phyloP scores from a whole-genome alignment of 2,888 invertebrate species.

The Hirtodrosophila confusa region DNA sequence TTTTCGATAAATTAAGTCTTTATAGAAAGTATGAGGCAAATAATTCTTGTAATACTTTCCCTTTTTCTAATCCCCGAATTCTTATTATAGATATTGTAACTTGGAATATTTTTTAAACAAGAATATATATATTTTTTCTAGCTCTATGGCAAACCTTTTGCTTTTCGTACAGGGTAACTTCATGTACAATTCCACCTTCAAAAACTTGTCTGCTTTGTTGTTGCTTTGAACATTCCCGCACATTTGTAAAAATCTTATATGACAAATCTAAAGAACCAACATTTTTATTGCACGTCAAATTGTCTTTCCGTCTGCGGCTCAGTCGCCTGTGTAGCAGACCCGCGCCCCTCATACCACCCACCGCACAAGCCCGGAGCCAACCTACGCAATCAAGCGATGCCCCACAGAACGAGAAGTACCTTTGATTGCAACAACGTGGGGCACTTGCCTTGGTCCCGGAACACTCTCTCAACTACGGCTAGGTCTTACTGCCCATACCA shows the following conservation, averaged over 20 bases:
- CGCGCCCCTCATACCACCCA: not conserved
- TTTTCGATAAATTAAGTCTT: too few species aligned
- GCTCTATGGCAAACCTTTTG: too few species aligned
- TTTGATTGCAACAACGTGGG: constrained; percentile 42
- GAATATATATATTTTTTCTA: too few species aligned
- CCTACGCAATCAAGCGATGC: constrained; percentile 37
- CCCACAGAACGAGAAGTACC: constrained; percentile 25
- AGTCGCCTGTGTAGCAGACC: constrained; percentile 36
- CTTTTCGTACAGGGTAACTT: constrained; percentile 16
- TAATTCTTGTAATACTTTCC: too few species aligned
- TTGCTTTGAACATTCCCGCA: constrained; percentile 2
- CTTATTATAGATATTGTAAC: not conserved
- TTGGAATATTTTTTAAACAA: too few species aligned
- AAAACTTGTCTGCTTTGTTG: not conserved
- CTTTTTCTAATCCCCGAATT: too few species aligned
- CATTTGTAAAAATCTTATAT: constrained; percentile 46
- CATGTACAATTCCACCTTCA: not conserved
- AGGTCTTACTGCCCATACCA: not conserved
- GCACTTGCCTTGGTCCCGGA: constrained; percentile 16
- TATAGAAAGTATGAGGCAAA: too few species aligned
- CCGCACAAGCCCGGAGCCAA: not conserved
- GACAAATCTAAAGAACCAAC: constrained; percentile 52
- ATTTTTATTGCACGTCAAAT: constrained; percentile 73
- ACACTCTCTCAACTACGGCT: not conserved
- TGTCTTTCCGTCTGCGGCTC: constrained; percentile 49